Base-by-base conservation (phyloP, 2,888 invertebrate genomes). In the Hydropsyche betteni region DNA sequence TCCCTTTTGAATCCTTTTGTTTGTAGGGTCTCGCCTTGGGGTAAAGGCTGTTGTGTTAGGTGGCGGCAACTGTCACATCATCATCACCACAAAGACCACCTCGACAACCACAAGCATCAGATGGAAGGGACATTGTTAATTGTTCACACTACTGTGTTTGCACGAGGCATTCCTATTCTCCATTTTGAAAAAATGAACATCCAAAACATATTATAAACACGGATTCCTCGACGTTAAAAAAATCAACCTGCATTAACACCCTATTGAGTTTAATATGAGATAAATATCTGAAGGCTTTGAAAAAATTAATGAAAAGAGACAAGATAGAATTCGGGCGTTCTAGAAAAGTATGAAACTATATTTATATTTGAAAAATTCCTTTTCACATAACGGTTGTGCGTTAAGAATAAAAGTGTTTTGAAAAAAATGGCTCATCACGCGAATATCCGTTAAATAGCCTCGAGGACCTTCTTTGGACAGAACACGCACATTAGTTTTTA, bases 1-100 rank as follows among this genome's bases (percentile, higher is more conserved):
- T 24, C 34, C 64, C 64, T 64, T 64, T 64, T 64, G 34, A 33
- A 34, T 36, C 64, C 64, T 64, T 36, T 64, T 64, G 64, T 64
- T 64, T 36, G 34, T 36, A 12, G 34, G 8, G 12, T 36, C 34
- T 64, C 64, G 64, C 64, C 64, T 64, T 8, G 64, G 64, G 36
- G 64, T 64, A 8, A 24, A 58, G 64, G 34, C 36, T 64, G 64
- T 64, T 64, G 64, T 64, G 64, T 33, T 34, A 36, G 34, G 64
- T 64, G 36, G 64, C 64, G 64, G 64, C 64, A 36, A 64, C 64
- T 64, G 64, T 64, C 64, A 64, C 64, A 64, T 64, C 64, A 64
- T 64, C 64, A 64, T 64, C 64, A 64, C 34, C 64, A 64, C 64
- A 64, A 64, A 64, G 64, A 64, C 64, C 64, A 64, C 64, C 24